Conservation (phyloP, 2,888 invertebrate genomes). For the Campoletis raptor region DNA sequence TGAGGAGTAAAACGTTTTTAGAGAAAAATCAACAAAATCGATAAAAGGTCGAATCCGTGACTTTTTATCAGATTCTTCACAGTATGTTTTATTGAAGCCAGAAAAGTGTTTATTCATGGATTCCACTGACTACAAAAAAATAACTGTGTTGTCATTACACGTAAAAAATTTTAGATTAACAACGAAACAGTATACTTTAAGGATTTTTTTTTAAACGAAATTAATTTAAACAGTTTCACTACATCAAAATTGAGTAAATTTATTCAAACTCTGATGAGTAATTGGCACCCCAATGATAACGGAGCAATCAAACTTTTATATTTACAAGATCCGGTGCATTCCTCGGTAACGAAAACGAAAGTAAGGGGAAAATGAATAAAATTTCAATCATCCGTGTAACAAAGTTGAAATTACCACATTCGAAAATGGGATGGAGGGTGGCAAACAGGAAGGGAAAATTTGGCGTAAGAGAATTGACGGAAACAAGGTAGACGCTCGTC, state of each 20-base stretch:
- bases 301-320: background rate
- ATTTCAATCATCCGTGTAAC: slow-evolving; percentile 32
- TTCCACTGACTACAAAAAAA: background rate
- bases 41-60: slow-evolving; percentile 15
- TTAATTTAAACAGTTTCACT: too few species aligned
- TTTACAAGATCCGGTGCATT: background rate
- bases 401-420: slow-evolving; percentile 7
- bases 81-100: slow-evolving; percentile 2
- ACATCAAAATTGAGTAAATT: too few species aligned
- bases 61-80: slow-evolving; percentile 9
- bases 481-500: slow-evolving; percentile 79
- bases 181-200: too few species aligned
- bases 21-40: slow-evolving; percentile 16
- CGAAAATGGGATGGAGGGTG: background rate
- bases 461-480: slow-evolving; percentile 68
- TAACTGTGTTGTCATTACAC: background rate
- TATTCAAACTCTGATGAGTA: background rate
- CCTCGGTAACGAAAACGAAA: background rate
- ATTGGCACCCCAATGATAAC: background rate
- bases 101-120: background rate
- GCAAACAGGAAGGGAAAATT: slow-evolving; percentile 29
- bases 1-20: slow-evolving; percentile 23
- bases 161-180: too few species aligned
- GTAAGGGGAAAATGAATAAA: slow-evolving; percentile 5
- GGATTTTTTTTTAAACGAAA: too few species aligned